phyloP scores from a whole-genome alignment of 2,797 vertebrate genomes.

The Hippocampus kuda region DNA sequence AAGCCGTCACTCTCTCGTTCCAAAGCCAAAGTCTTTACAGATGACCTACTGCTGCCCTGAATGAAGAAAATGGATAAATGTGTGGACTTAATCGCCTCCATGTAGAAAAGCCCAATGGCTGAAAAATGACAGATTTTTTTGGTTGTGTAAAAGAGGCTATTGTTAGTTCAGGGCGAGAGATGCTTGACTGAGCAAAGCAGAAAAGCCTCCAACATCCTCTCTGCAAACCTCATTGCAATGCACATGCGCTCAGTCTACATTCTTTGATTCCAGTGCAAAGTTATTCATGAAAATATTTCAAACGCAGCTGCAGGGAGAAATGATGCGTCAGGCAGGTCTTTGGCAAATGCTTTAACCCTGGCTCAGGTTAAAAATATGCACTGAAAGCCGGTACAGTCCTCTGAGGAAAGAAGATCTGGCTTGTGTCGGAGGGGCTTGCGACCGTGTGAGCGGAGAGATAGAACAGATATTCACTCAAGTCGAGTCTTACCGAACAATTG shows the following conservation, averaged over 20 bases:
- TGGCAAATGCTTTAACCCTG: conserved; percentile 52
- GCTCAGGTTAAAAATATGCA: conserved; percentile 55
- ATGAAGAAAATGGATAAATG: neutral
- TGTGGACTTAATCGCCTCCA: neutral
- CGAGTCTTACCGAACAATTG: conserved; percentile 48
- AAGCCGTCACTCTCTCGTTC: neutral
- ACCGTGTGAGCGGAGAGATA: conserved; percentile 41
- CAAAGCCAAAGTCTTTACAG: neutral
- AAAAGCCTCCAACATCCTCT: conserved; percentile 28
- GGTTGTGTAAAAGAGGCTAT: neutral
- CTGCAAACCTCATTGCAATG: conserved; percentile 31
- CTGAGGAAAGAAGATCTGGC: conserved; percentile 58
- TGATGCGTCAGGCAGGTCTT: conserved; percentile 49
- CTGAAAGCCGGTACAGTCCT: conserved; percentile 52
- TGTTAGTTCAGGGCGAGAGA: conserved; percentile 17
- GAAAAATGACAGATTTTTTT: neutral
- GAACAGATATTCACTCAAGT: conserved; percentile 52
- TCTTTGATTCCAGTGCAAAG: conserved; percentile 47
- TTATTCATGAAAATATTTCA: conserved; percentile 46
- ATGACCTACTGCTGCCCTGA: neutral
- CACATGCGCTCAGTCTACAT: conserved; percentile 25
- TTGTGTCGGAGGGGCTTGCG: conserved; percentile 41
- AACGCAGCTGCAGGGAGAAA: conserved; percentile 51
- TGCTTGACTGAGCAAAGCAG: conserved; percentile 23
- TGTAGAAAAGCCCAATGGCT: neutral